phyloP scores from a whole-genome alignment of 2,113 vertebrate genomes.

The Oceanodroma tethys region DNA sequence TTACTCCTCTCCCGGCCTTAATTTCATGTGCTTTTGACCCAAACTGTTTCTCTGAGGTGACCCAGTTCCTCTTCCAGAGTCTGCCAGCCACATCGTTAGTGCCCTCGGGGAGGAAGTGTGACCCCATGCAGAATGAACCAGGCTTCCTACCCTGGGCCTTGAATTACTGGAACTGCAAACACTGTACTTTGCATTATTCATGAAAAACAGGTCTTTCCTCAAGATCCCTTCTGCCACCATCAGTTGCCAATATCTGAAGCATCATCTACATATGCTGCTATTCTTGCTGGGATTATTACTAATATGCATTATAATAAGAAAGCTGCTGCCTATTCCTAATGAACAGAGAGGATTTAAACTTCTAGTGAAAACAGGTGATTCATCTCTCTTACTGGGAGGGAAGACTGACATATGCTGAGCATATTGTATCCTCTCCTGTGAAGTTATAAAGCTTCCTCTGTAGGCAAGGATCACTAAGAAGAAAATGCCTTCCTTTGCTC shows the following conservation, averaged over 20 bases:
- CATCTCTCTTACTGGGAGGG: not conserved
- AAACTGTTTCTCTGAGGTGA: not conserved
- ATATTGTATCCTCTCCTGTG: not conserved
- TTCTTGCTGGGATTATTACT: not conserved
- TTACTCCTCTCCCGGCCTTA: not conserved
- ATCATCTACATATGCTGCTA: not conserved
- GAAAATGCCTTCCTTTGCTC: not conserved
- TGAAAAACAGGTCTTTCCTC: not conserved
- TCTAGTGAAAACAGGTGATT: conserved; percentile 43
- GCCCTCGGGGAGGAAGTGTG: not conserved
- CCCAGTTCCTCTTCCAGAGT: not conserved
- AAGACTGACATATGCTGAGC: conserved; percentile 38
- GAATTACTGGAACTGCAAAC: not conserved
- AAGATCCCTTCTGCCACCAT: not conserved
- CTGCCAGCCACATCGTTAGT: not conserved
- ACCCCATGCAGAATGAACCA: not conserved
- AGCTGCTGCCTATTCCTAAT: not conserved
- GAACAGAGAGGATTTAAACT: conserved; percentile 1
- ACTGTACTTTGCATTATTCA: not conserved
- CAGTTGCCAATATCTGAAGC: not conserved
- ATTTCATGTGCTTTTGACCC: not conserved
- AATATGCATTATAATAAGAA: conserved; percentile 17
- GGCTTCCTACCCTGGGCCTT: not conserved
- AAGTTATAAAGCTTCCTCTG: conserved; percentile 20
- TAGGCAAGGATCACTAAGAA: not conserved